phyloP scores from a whole-genome alignment of 2,113 vertebrate species.

The Phalacrocorax carbo region DNA sequence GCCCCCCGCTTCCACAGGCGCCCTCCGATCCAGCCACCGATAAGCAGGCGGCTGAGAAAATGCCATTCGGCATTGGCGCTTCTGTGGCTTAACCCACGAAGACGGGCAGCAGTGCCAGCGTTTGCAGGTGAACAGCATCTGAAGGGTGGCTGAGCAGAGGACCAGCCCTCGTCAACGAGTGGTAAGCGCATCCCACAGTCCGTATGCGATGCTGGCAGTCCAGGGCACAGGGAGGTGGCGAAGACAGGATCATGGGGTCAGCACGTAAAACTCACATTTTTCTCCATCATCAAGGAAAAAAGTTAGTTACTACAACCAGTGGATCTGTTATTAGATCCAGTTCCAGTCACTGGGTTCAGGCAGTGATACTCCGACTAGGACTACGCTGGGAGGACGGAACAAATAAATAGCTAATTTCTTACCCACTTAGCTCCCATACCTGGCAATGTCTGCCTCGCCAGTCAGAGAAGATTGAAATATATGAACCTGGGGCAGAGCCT shows the following conservation, averaged over 20 bases:
- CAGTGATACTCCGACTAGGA: background rate
- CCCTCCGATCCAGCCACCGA: accelerated
- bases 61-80: accelerated
- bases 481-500: constrained; percentile 26
- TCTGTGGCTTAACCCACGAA: accelerated
- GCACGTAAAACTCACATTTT: background rate
- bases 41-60: accelerated
- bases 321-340: background rate
- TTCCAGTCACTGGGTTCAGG: background rate
- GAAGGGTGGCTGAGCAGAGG: background rate
- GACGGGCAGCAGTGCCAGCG: background rate
- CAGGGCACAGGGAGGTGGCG: accelerated
- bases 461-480: constrained; percentile 49
- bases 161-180: background rate
- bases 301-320: background rate
- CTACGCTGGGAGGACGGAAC: background rate
- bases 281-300: background rate
- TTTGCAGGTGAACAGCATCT: background rate
- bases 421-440: constrained; percentile 24
- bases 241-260: accelerated
- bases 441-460: background rate
- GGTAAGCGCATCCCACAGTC: background rate
- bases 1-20: accelerated
- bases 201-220: accelerated
- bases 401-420: constrained; percentile 37